Conservation (phyloP, 2,797 vertebrate species). For the Brachyrhaphis roseni region DNA sequence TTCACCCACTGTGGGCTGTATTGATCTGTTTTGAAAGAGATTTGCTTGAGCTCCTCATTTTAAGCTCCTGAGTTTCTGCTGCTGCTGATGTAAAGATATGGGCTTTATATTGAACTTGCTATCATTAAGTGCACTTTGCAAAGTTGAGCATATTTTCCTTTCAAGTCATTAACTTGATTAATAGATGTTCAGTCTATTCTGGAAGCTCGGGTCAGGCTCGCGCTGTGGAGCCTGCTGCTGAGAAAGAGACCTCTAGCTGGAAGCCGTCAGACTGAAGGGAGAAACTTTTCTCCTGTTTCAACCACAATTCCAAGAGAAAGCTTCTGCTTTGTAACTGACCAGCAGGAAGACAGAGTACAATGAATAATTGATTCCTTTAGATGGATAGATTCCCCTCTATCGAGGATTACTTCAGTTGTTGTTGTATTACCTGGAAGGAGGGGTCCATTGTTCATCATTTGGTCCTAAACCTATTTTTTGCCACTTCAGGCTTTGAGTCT, state of each 20-base stretch:
- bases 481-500: constrained; percentile 13
- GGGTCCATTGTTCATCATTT: constrained; percentile 50
- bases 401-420: constrained; percentile 55
- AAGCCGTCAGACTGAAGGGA: constrained; percentile 50
- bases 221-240: constrained; percentile 33
- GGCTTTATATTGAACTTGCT: constrained; percentile 5
- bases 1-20: constrained; percentile 36
- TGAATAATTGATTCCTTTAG: constrained; percentile 75
- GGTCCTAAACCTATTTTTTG: constrained; percentile 21
- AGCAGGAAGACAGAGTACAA: constrained; percentile 44
- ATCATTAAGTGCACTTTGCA: constrained; percentile 17
- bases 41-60: constrained; percentile 46
- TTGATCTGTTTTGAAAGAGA: constrained; percentile 39
- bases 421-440: constrained; percentile 64
- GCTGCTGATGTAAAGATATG: constrained; percentile 29
- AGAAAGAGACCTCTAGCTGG: constrained; percentile 44
- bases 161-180: constrained; percentile 27
- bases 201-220: constrained; percentile 16
- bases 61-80: constrained; percentile 28
- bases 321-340: constrained; percentile 63
- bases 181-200: constrained; percentile 17
- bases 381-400: constrained; percentile 71
- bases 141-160: constrained; percentile 11
- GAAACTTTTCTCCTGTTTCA: constrained; percentile 66
- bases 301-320: constrained; percentile 62